Conservation (phyloP, 2,888 invertebrate species). For the Koerneria pararmatus region DNA sequence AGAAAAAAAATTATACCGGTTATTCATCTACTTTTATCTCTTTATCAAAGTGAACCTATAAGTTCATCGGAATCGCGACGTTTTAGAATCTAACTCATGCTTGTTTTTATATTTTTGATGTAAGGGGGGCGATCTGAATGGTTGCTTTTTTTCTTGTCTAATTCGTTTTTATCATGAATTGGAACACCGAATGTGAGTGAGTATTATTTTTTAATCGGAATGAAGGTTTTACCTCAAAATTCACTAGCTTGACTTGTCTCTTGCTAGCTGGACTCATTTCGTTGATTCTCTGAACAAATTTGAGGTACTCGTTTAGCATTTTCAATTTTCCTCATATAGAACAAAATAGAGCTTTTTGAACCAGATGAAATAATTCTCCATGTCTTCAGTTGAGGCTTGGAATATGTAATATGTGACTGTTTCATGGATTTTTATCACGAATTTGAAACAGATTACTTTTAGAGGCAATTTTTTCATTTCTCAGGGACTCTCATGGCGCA, state of each 20-base stretch:
- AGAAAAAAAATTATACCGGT: background rate
- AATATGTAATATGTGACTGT: too few relatives aligned
- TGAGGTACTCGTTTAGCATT: too few relatives aligned
- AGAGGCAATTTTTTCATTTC: too few relatives aligned
- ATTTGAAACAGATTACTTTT: too few relatives aligned
- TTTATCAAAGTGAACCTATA: background rate
- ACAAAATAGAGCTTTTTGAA: too few relatives aligned
- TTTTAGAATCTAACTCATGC: background rate
- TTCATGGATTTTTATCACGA: too few relatives aligned
- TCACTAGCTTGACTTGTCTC: background rate
- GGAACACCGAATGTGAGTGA: background rate
- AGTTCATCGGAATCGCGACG: background rate
- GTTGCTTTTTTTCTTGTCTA: background rate
- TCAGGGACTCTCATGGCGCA: slow-evolving; percentile 20
- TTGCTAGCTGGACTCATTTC: background rate
- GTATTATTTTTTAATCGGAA: background rate
- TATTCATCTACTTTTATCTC: background rate
- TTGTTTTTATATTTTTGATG: background rate
- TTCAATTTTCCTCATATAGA: too few relatives aligned
- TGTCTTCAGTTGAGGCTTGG: too few relatives aligned
- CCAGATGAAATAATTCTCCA: too few relatives aligned
- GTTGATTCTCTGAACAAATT: too few relatives aligned
- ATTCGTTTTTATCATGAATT: background rate
- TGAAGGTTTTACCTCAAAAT: background rate
- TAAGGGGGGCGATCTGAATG: background rate